phyloP scores from a whole-genome alignment of 2,797 vertebrate genomes.

The Sebastes diaconus region DNA sequence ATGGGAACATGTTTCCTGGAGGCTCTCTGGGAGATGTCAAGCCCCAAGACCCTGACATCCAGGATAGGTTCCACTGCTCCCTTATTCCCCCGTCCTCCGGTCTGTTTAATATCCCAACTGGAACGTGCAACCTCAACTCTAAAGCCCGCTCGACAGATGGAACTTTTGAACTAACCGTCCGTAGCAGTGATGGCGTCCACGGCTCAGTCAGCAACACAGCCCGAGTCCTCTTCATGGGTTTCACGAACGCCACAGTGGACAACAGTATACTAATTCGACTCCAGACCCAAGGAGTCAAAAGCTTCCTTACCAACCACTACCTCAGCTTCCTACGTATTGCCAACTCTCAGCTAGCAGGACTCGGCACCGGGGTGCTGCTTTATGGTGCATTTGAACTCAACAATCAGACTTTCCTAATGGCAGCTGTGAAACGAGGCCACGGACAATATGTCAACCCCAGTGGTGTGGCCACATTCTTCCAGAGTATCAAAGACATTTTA shows the following conservation, averaged over 20 bases:
- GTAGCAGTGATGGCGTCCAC: conserved; percentile 93
- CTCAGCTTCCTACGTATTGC: conserved; percentile 92
- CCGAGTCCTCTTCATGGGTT: conserved; percentile 89
- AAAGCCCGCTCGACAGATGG: conserved; percentile 91
- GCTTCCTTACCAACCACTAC: conserved; percentile 94
- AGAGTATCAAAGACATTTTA: conserved; percentile 94
- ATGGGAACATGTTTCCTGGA: conserved; percentile 93
- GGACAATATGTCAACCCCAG: conserved; percentile 94
- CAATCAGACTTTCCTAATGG: conserved; percentile 93
- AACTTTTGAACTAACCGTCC: conserved; percentile 90
- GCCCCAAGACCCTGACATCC: conserved; percentile 93
- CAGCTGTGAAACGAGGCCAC: conserved; percentile 87
- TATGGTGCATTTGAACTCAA: conserved; percentile 90
- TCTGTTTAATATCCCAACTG: conserved; percentile 90
- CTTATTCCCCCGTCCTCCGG: conserved; percentile 89
- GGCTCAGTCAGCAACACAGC: conserved; percentile 88
- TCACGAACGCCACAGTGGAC: conserved; percentile 92
- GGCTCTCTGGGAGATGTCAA: conserved; percentile 91
- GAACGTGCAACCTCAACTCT: conserved; percentile 90
- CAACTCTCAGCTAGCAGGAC: conserved; percentile 92
- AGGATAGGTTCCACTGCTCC: conserved; percentile 93
- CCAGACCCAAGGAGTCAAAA: conserved; percentile 78
- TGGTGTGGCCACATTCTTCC: conserved; percentile 96
- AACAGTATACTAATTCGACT: conserved; percentile 94
- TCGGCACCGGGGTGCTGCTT: conserved; percentile 91